Conservation (phyloP, 2,888 invertebrate species). For the Pseudococcus jackbeardsleyi region DNA sequence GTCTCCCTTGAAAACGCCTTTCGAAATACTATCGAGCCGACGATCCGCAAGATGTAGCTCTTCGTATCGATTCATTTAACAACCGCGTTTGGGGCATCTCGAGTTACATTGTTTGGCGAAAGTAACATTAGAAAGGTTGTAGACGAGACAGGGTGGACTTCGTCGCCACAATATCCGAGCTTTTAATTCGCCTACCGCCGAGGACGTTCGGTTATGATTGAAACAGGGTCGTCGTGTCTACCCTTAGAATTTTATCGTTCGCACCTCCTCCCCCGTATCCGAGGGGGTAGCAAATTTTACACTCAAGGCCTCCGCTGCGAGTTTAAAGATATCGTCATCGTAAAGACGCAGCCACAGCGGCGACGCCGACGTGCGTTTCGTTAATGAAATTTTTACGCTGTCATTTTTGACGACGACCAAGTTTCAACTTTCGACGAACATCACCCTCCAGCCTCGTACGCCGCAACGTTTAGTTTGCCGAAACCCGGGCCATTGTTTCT, state of each 20-base stretch:
- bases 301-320: not conserved
- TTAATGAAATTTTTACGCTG: constrained; percentile 52
- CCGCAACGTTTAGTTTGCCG: not conserved
- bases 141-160: not conserved
- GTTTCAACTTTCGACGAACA: constrained; percentile 18
- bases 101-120: not conserved
- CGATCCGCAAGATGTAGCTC: not conserved
- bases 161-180: not conserved
- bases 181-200: not conserved
- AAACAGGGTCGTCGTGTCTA: not conserved
- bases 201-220: not conserved
- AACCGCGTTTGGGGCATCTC: not conserved
- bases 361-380: not conserved
- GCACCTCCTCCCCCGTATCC: not conserved
- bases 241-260: not conserved
- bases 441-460: not conserved
- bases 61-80: not conserved
- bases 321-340: too few species aligned
- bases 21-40: not conserved
- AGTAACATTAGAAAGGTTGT: too few species aligned
- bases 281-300: not conserved
- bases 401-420: constrained; percentile 42
- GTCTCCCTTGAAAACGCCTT: not conserved
- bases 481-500: not conserved
- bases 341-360: not conserved